Base-by-base conservation (phyloP, 2,797 vertebrate genomes). In the Aulostomus chinensis region DNA sequence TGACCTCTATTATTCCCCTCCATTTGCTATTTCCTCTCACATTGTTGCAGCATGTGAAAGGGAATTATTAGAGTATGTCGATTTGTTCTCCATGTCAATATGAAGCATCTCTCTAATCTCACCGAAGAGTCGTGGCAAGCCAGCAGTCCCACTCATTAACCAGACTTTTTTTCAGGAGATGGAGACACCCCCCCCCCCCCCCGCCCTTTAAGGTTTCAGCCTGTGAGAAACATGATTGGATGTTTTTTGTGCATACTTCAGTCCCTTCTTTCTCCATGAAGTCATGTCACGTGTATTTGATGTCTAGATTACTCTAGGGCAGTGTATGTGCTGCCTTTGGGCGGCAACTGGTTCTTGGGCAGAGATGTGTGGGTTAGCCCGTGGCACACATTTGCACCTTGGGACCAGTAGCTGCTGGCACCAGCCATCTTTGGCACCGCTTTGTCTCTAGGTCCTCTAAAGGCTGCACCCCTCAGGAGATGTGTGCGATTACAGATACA, bases 361-460 rank as follows among this genome's bases (percentile, higher is more conserved):
- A 31, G 78, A 80, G 75, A 83, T 80, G 74, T 81, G 62, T 83
- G 63, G 61, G 67, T 78, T 81, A 72, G 80, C 80, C 78, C 46
- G 72, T 83, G 85, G 83, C 81, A 81, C 55, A 68, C 43, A 76
- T 68, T 58, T 58, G 71, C 48, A 79, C 76, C 80, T 36, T 21
- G 83, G 84, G 85, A 87, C 69, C 48, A 46, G 39, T 68, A 63
- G 75, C 80, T 74, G 75, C 67, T 73, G 80, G 83, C 82, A 69
- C 80, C 81, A 68, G 76, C 50, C 68, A 30, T 83, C 65, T 76
- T 62, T 85, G 84, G 83, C 80, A 62, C 66, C 53, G 9, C 18
- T 54, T 51, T n/a, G 14, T 80, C 70, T 50, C 51, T 9, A 18
- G 49, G 32, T 74, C 56, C 65, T 68, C 69, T 38, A 55, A 43